These are phyloP conservation scores for Callocephalon fimbriatum DNA, from an alignment of 2,113 vertebrate species.

Conservation along the genomic window DNA sequence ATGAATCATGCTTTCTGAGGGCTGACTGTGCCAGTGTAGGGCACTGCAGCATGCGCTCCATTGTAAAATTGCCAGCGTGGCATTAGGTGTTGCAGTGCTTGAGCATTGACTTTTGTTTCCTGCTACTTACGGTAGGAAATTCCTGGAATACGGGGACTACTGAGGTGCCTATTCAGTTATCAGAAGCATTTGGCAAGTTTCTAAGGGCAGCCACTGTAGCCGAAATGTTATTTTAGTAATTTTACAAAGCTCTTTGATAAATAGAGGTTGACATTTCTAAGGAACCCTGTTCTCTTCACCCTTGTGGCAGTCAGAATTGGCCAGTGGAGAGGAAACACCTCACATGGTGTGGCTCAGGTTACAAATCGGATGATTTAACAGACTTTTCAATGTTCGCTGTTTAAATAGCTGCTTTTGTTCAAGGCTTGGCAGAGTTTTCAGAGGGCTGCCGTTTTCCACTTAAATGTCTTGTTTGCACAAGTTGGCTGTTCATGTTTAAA, in stretches of 20 bases:
- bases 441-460: background rate
- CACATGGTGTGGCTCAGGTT: slow-evolving; percentile 33
- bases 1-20: background rate
- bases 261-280: slow-evolving; percentile 50
- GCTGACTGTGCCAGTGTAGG: background rate
- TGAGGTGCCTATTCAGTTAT: slow-evolving; percentile 54
- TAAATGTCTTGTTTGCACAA: background rate
- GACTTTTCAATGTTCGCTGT: slow-evolving; percentile 15
- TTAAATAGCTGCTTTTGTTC: slow-evolving; percentile 66
- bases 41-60: rapidly evolving
- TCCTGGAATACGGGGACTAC: slow-evolving; percentile 47
- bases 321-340: slow-evolving; percentile 27
- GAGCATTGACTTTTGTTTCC: slow-evolving; percentile 1
- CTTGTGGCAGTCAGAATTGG: slow-evolving; percentile 12
- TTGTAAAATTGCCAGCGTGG: background rate
- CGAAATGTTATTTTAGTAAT: slow-evolving; percentile 56
- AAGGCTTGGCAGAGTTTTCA: background rate
- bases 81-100: background rate
- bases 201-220: background rate
- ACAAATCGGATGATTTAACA: slow-evolving; percentile 51
- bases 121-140: slow-evolving; percentile 29
- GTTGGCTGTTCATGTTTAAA: background rate
- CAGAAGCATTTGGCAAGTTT: slow-evolving; percentile 34
- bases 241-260: slow-evolving; percentile 62
- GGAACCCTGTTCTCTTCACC: slow-evolving; percentile 41